phyloP scores from a whole-genome alignment of 2,888 invertebrate genomes.

The Netelia fuscicornis region DNA sequence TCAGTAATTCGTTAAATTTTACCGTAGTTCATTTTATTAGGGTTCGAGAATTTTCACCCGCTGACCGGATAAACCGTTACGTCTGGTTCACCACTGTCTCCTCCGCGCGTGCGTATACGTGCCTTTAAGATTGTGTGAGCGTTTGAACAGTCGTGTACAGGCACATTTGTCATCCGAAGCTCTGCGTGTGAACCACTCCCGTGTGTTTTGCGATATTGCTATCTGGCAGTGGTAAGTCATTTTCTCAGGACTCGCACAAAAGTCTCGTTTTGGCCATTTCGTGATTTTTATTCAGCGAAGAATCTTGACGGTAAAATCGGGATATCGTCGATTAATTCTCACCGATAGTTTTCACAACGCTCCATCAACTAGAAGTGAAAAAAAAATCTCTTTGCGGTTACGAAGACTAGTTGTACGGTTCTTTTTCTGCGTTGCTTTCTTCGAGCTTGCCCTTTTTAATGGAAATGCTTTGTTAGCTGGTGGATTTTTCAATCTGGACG shows the following conservation, averaged over 20 bases:
- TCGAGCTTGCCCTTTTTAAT: not conserved
- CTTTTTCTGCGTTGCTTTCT: not conserved
- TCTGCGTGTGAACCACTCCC: constrained; percentile 74
- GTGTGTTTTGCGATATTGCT: constrained; percentile 58
- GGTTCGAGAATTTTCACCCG: too few species aligned
- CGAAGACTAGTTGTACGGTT: not conserved
- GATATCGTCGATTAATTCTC: not conserved
- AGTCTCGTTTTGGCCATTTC: not conserved
- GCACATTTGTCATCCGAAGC: constrained; percentile 1
- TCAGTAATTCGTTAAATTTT: not conserved
- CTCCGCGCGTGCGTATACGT: not conserved
- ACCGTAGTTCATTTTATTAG: too few species aligned
- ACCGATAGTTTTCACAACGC: not conserved
- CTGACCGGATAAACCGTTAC: not conserved
- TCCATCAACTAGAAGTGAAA: not conserved
- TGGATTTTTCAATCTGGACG: not conserved
- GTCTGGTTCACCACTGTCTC: not conserved
- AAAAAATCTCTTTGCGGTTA: not conserved
- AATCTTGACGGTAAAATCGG: not conserved
- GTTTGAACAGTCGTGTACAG: not conserved
- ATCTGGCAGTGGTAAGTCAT: constrained; percentile 8
- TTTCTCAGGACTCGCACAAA: not conserved
- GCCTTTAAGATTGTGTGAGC: not conserved
- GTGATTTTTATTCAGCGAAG: not conserved
- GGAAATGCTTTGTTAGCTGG: not conserved